Percentiles rank a stretch among this genome's conserved stretches.
These are phyloP conservation scores for Drosophila quinaria DNA, from an alignment of 2,888 invertebrate species.

Conservation along the genomic window DNA sequence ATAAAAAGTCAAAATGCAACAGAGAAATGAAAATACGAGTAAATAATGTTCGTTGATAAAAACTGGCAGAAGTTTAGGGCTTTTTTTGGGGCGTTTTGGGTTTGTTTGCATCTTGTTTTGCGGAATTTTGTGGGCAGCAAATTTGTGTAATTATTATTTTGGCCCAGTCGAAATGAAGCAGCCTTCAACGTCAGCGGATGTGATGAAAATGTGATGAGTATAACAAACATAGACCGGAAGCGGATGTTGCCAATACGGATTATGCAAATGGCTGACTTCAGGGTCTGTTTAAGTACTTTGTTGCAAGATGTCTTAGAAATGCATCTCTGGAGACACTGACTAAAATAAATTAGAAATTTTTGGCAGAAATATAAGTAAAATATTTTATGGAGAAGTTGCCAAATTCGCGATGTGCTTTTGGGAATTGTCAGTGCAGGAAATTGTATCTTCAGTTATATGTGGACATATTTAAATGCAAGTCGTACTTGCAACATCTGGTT, in stretches of 20 bases:
- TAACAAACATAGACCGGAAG: constrained; percentile 42
- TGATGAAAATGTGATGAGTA: constrained; percentile 57
- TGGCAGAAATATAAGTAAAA: background rate
- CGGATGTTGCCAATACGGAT: constrained; percentile 61
- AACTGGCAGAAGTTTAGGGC: constrained; percentile 46
- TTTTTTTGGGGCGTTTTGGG: constrained; percentile 25
- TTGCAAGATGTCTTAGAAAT: background rate
- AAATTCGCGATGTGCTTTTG: background rate
- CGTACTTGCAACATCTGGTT: constrained; percentile 54
- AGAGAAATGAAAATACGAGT: constrained; percentile 60
- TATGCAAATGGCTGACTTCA: constrained; percentile 50
- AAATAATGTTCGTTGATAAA: constrained; percentile 77
- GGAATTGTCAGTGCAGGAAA: background rate
- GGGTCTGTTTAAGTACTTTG: background rate
- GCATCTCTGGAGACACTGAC: background rate
- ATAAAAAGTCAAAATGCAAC: constrained; percentile 51
- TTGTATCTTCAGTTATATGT: background rate
- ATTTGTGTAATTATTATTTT: constrained; percentile 64
- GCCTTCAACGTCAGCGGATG: constrained; percentile 46
- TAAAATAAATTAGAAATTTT: background rate
- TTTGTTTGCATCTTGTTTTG: constrained; percentile 23
- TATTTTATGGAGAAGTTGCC: background rate
- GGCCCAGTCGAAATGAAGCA: constrained; percentile 1
- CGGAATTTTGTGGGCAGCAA: constrained; percentile 33
- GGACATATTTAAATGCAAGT: constrained; percentile 22